phyloP scores from a whole-genome alignment of 2,888 invertebrate species.

The Pocota personata region DNA sequence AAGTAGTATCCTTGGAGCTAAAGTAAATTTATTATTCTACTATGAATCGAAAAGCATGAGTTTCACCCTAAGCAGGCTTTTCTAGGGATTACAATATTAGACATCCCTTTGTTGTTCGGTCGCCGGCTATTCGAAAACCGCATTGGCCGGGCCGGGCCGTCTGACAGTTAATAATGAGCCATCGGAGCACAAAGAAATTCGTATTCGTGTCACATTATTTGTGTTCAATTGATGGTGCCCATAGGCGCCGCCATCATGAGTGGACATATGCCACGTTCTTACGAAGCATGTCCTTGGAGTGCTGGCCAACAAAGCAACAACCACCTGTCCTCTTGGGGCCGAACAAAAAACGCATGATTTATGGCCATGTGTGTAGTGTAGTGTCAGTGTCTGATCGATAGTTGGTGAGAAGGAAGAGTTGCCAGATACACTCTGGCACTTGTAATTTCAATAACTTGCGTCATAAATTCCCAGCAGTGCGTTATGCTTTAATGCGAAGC shows the following conservation, averaged over 20 bases:
- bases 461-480: conserved; percentile 23
- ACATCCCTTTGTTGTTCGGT: conserved; percentile 63
- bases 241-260: conserved; percentile 24
- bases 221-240: conserved; percentile 69
- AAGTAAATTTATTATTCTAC: conserved; percentile 74
- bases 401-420: conserved; percentile 13
- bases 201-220: conserved; percentile 73
- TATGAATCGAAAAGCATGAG: conserved; percentile 68
- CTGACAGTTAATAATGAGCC: conserved; percentile 74
- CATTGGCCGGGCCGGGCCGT: conserved; percentile 18
- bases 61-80: conserved; percentile 68
- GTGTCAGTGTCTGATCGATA: conserved; percentile 50
- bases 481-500: conserved; percentile 21
- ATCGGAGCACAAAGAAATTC: conserved; percentile 70
- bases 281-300: conserved; percentile 50
- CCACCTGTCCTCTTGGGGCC: conserved; percentile 52
- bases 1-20: conserved; percentile 58
- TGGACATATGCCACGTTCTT: conserved; percentile 57
- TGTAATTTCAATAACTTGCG: conserved; percentile 19
- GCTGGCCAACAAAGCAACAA: conserved; percentile 35
- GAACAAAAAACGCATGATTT: conserved; percentile 67
- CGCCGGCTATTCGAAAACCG: conserved; percentile 49
- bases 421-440: conserved; percentile 1
- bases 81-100: conserved; percentile 70
- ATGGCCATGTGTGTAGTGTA: conserved; percentile 29